Evolutionary conservation across 2,888 invertebrate genomes (phyloP).

Genomic region (Drosophila tanythrix): DNA sequence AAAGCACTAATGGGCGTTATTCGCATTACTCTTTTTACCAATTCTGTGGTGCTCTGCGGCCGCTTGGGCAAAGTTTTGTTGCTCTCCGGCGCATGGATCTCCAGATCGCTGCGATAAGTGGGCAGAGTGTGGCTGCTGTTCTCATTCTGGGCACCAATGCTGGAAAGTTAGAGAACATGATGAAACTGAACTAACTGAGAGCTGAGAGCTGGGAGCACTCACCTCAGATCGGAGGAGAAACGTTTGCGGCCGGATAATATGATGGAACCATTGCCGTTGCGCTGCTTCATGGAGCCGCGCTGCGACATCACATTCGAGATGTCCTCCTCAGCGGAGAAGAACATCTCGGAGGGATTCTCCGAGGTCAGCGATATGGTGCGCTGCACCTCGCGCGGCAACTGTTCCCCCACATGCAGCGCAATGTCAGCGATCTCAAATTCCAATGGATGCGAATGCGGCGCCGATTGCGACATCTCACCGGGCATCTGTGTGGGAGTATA

Average conservation of each 20-base stretch:
- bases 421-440: constrained; percentile 85
- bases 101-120: constrained; percentile 87
- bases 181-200: not conserved
- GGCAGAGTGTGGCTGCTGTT: constrained; percentile 84
- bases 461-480: constrained; percentile 85
- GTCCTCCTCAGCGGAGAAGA: constrained; percentile 97
- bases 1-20: constrained; percentile 3
- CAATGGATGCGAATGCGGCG: constrained; percentile 84
- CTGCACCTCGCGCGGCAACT: constrained; percentile 86
- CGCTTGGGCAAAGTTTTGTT: constrained; percentile 85
- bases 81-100: constrained; percentile 87
- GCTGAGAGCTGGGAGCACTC: not conserved
- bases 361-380: constrained; percentile 94
- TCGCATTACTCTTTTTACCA: constrained; percentile 77
- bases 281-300: constrained; percentile 82
- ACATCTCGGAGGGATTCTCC: constrained; percentile 95
- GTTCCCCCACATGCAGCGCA: constrained; percentile 80
- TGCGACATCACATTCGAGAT: constrained; percentile 85
- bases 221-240: constrained; percentile 85
- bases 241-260: constrained; percentile 84
- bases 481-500: constrained; percentile 73
- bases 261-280: constrained; percentile 80
- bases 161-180: constrained; percentile 30
- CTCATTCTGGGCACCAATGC: constrained; percentile 84
- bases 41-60: constrained; percentile 85